These are phyloP conservation scores for Macroteleia sp. DNA, from an alignment of 2,888 invertebrate genomes.

Conservation along the genomic window DNA sequence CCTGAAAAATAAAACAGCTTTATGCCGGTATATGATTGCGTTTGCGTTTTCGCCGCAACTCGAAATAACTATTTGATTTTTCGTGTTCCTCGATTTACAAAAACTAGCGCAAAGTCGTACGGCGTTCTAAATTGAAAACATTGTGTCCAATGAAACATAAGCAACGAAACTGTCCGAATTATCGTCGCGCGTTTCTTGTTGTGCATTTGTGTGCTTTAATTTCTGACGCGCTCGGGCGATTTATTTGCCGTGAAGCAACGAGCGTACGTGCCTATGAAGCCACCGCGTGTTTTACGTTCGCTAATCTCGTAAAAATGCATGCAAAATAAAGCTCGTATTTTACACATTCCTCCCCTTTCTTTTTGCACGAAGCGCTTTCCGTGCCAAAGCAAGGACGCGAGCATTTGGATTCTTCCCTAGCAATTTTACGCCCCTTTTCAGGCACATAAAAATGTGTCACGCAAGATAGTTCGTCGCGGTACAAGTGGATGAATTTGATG, in stretches of 20 bases:
- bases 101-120: too few species aligned
- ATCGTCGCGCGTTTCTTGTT: conserved; percentile 24
- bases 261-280: conserved; percentile 75
- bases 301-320: conserved; percentile 81
- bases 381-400: conserved; percentile 44
- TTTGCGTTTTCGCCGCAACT: neutral
- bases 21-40: too few species aligned
- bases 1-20: neutral
- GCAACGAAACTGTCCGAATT: conserved; percentile 31
- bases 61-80: too few species aligned
- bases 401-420: conserved; percentile 43
- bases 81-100: too few species aligned
- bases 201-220: conserved; percentile 78
- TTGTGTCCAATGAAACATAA: neutral
- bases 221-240: conserved; percentile 74
- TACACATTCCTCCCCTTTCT: conserved; percentile 44
- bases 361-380: conserved; percentile 18
- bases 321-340: conserved; percentile 77
- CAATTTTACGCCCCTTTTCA: conserved; percentile 53
- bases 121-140: conserved; percentile 31
- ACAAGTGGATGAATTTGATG: conserved; percentile 37
- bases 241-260: conserved; percentile 70
- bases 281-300: conserved; percentile 75
- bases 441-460: conserved; percentile 38
- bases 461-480: conserved; percentile 5